Evolutionary conservation across 2,888 invertebrate genomes (phyloP).

Genomic region (Alitta virens): DNA sequence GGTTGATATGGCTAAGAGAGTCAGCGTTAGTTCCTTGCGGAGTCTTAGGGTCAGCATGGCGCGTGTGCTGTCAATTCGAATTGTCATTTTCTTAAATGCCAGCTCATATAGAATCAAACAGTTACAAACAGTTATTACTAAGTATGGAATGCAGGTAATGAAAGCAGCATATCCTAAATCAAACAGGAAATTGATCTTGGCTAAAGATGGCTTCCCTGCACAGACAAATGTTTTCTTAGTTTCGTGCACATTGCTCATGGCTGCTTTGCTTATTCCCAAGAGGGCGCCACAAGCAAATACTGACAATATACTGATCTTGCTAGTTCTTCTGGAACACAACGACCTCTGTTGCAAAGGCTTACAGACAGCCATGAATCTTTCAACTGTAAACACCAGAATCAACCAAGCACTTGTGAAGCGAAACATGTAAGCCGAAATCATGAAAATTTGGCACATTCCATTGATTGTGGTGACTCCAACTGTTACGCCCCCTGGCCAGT

Average conservation of each 20-base stretch:
- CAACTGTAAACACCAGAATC: constrained; percentile 47
- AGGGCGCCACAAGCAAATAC: constrained; percentile 33
- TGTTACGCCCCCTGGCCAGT: constrained; percentile 28
- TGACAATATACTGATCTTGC: constrained; percentile 36
- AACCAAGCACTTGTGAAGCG: constrained; percentile 51
- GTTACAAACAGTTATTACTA: constrained; percentile 44
- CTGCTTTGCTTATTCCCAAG: constrained; percentile 31
- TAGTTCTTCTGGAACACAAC: constrained; percentile 39
- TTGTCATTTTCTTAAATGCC: not conserved
- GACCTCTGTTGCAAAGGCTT: constrained; percentile 42
- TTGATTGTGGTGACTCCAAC: constrained; percentile 38
- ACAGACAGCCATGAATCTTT: constrained; percentile 49
- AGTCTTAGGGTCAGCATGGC: constrained; percentile 40
- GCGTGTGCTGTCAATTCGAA: not conserved
- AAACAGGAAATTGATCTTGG: constrained; percentile 37
- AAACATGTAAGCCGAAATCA: constrained; percentile 65
- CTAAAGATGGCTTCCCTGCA: constrained; percentile 33
- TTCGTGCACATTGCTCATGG: constrained; percentile 16
- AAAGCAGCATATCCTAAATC: constrained; percentile 44
- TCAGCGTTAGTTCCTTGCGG: constrained; percentile 48
- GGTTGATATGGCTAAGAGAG: constrained; percentile 44
- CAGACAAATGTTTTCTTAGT: constrained; percentile 30
- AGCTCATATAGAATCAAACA: constrained; percentile 40
- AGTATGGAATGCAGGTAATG: constrained; percentile 49
- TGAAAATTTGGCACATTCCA: constrained; percentile 63